A percentile compares a stretch with the other conserved stretches of the same genome.
These are phyloP conservation scores for Argyrosomus regius DNA, from an alignment of 2,797 vertebrate genomes.

Conservation along the genomic window DNA sequence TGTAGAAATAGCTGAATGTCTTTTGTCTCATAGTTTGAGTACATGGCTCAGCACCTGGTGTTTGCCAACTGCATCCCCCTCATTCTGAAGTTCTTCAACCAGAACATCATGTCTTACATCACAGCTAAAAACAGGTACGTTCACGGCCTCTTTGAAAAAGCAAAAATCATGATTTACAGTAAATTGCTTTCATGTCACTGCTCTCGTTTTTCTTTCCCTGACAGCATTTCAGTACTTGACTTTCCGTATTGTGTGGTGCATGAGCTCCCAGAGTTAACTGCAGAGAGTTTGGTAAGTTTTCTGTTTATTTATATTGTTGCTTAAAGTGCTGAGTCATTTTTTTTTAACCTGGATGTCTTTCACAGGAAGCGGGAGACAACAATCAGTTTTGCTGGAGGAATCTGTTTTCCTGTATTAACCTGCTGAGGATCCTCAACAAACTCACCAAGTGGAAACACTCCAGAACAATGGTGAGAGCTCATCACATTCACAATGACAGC, in stretches of 20 bases:
- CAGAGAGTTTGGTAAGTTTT: conserved; percentile 93
- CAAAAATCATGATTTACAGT: neutral
- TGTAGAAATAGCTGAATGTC: neutral
- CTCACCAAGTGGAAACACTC: conserved; percentile 99
- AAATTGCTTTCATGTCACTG: neutral
- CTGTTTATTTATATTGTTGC: neutral
- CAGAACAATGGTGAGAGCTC: conserved; percentile 92
- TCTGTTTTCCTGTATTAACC: conserved; percentile 97
- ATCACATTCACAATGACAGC: neutral
- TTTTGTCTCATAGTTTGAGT: conserved; percentile 91
- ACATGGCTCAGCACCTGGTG: conserved; percentile 98
- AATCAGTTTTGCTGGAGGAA: conserved; percentile 99
- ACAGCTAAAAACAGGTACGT: conserved; percentile 97
- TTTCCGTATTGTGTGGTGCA: conserved; percentile 96
- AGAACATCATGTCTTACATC: conserved; percentile 99
- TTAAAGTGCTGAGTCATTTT: neutral
- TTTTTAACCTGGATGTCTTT: conserved; percentile 7
- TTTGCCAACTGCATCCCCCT: conserved; percentile 99
- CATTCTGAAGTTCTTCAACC: conserved; percentile 99
- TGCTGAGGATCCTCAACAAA: conserved; percentile 97
- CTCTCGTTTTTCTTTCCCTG: neutral
- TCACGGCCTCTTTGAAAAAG: neutral
- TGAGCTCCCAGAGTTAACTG: conserved; percentile 95
- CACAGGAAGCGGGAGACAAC: conserved; percentile 96
- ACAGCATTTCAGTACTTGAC: conserved; percentile 96